phyloP scores from a whole-genome alignment of 2,888 invertebrate genomes.

The Xanthia togata region DNA sequence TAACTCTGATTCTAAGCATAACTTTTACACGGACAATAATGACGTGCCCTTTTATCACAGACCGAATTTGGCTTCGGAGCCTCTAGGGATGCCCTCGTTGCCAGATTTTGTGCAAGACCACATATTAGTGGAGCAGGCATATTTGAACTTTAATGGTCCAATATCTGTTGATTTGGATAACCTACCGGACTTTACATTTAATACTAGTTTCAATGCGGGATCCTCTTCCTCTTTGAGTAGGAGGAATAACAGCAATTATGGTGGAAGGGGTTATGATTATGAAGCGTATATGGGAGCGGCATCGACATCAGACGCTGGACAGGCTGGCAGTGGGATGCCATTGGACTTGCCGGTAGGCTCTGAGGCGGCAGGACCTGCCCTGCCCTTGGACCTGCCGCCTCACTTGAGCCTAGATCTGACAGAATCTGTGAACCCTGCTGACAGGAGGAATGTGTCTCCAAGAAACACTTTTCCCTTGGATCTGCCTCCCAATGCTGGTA shows the following conservation, averaged over 20 bases:
- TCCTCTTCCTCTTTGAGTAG: conserved; percentile 83
- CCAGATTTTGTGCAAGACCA: conserved; percentile 98
- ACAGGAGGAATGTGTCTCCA: conserved; percentile 85
- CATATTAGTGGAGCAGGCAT: conserved; percentile 94
- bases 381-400: conserved; percentile 81
- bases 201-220: conserved; percentile 86
- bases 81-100: conserved; percentile 91
- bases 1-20: conserved; percentile 88
- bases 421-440: conserved; percentile 86
- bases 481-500: conserved; percentile 87
- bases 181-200: conserved; percentile 92
- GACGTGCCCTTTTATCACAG: conserved; percentile 85
- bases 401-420: conserved; percentile 87
- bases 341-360: conserved; percentile 83
- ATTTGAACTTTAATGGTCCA: conserved; percentile 90
- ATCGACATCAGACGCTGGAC: conserved; percentile 78
- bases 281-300: conserved; percentile 81
- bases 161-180: conserved; percentile 91
- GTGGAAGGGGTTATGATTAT: conserved; percentile 83
- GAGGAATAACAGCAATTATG: conserved; percentile 79
- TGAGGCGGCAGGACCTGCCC: conserved; percentile 79
- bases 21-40: conserved; percentile 83
- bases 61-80: conserved; percentile 86
- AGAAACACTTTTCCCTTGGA: conserved; percentile 86
- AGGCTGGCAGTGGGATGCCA: conserved; percentile 77